A percentile compares a stretch with the other conserved stretches of the same genome.
phyloP scores from a whole-genome alignment of 2,113 vertebrate genomes.

The Archilochus colubris region DNA sequence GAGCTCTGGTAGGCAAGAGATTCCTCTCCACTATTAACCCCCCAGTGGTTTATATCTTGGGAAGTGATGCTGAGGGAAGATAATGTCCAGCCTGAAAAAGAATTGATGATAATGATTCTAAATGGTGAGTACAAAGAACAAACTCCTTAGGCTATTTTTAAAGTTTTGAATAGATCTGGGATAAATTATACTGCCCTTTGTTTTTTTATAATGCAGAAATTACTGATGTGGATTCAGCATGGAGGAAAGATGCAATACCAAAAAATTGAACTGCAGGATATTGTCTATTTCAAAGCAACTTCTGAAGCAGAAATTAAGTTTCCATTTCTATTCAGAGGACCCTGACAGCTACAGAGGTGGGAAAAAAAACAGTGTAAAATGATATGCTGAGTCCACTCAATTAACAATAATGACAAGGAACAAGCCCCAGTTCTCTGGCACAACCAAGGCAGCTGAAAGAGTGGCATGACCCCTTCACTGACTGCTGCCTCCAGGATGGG shows the following conservation, averaged over 20 bases:
- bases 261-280: background rate
- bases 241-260: background rate
- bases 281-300: conserved; percentile 27
- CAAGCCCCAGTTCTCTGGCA: background rate
- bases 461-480: background rate
- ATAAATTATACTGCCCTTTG: background rate
- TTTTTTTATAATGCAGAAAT: background rate
- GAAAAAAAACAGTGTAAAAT: background rate
- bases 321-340: background rate
- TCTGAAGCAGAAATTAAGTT: conserved; percentile 33
- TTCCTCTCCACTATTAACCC: conserved; percentile 44
- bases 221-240: background rate
- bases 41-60: conserved; percentile 45
- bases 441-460: background rate
- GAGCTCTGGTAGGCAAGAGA: conserved; percentile 6
- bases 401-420: background rate
- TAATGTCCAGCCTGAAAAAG: conserved; percentile 55
- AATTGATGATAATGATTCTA: conserved; percentile 35
- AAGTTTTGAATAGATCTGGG: background rate
- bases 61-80: conserved; percentile 51
- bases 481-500: background rate
- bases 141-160: conserved; percentile 38
- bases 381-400: background rate
- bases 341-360: background rate
- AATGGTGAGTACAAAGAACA: background rate